phyloP scores from a whole-genome alignment of 1,140 invertebrate species.

The Scaptomyza graminum region DNA sequence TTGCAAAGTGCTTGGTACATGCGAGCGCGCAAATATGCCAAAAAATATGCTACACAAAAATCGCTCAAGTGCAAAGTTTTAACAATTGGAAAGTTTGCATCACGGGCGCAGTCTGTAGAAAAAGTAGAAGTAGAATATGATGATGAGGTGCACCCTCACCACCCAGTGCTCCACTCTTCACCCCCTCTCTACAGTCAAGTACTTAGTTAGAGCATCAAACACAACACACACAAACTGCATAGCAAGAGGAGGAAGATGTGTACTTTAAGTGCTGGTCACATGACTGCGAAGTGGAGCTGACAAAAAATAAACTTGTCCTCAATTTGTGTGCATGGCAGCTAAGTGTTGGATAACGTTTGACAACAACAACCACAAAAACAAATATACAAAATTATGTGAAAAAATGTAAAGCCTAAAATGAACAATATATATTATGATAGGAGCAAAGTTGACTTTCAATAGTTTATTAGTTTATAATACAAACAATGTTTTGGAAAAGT shows the following conservation, averaged over 20 bases:
- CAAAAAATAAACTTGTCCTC: constrained; percentile 53
- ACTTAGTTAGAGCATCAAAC: constrained; percentile 55
- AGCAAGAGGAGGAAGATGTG: constrained; percentile 28
- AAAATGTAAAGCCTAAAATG: constrained; percentile 25
- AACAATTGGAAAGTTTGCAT: constrained; percentile 79
- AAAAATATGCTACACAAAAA: constrained; percentile 82
- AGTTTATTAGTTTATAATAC: constrained; percentile 21
- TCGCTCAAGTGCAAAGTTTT: constrained; percentile 81
- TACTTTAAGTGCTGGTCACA: constrained; percentile 52
- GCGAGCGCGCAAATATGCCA: constrained; percentile 77
- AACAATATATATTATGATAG: constrained; percentile 7
- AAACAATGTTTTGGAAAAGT: constrained; percentile 6
- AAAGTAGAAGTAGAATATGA: constrained; percentile 9
- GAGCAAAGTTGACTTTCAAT: constrained; percentile 13
- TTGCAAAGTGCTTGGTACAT: constrained; percentile 80
- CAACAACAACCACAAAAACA: constrained; percentile 8
- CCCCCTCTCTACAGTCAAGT: constrained; percentile 25
- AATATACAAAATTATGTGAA: background rate
- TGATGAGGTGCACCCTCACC: background rate
- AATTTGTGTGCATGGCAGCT: constrained; percentile 42
- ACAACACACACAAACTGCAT: constrained; percentile 33
- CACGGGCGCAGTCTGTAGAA: constrained; percentile 52
- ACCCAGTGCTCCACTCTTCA: background rate
- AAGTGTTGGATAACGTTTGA: constrained; percentile 33
- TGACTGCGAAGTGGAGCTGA: constrained; percentile 40